Base-by-base conservation (phyloP, 2,113 vertebrate species). In the Rhagologus leucostigma region DNA sequence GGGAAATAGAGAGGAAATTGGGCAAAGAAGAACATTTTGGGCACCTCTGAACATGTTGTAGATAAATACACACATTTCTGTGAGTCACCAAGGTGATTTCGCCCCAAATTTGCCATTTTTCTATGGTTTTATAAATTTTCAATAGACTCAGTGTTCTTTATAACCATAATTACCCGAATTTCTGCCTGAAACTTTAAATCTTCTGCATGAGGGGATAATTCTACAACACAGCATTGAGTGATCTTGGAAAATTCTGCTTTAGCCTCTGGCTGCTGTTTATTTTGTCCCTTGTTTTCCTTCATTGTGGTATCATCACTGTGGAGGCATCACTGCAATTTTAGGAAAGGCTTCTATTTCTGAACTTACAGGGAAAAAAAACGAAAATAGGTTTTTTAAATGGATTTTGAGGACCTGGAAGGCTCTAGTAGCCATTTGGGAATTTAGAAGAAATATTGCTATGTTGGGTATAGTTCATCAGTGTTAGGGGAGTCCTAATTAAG, bases 281-380 rank as follows among this genome's bases (percentile, higher is more conserved):
- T 92, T 76, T 64, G 44, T 49, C 33, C 11, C 37, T 89, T 39
- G 22, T 1, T 4, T 84, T 81, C 33, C 18, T 60, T 82, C 41
- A 4, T 39, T 1, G 8, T 53, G 32, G 16, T 62, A 15, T 57
- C 55, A 74, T 52, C 59, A 17, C 39, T 60, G 30, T 39, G 13
- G 10, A 52, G 29, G 16, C 9, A 20, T 37, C 27, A 10, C 12
- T 30, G 52, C 30, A 52, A 8, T 60, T 94, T 71, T 49, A 59
- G 56, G 44, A 63, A 56, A 74, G 5, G 12, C 6, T 64, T 81
- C 41, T 62, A 1, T 49, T 86, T 46, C 46, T 70, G 56, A 67
- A 59, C 21, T 60, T 8, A 13, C 3, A 4, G 4, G 4, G 4
- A 33, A 33, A 16, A 12, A 33, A 8, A 7, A 7, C 2, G 16